Percentiles rank a stretch among this genome's conserved stretches.
Conservation (phyloP, 92 coral and sea anemone genomes). For the Heliopora coerulea region DNA sequence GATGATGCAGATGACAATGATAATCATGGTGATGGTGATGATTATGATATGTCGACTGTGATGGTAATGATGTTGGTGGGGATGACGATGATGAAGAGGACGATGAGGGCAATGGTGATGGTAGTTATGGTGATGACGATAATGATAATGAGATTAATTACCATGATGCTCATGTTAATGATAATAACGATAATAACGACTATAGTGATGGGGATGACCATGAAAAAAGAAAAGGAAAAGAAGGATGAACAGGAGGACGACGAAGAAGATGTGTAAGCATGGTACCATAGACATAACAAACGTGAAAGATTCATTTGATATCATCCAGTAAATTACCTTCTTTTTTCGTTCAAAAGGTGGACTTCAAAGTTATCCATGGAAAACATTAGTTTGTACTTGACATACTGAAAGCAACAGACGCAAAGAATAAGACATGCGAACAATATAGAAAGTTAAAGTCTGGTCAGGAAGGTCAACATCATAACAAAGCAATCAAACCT, state of each 20-base stretch:
- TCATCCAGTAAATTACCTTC: constrained; percentile 26
- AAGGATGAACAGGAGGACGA: not conserved
- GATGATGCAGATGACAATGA: not conserved
- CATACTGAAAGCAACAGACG: constrained; percentile 17
- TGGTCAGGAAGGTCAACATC: not conserved
- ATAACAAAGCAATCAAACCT: constrained; percentile 52
- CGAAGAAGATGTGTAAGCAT: not conserved
- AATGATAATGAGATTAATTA: too few relatives aligned
- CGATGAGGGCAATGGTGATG: too few relatives aligned
- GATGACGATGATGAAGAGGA: too few relatives aligned
- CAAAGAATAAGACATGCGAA: not conserved
- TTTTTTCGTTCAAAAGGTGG: constrained; percentile 21
- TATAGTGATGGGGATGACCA: not conserved
- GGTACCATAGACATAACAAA: not conserved
- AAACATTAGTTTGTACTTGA: constrained; percentile 13
- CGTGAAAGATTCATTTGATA: too few relatives aligned
- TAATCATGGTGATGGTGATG: not conserved
- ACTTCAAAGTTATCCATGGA: constrained; percentile 34
- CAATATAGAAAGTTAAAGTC: not conserved
- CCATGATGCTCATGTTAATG: too few relatives aligned
- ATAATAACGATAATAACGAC: not conserved
- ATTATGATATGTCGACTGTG: too few relatives aligned
- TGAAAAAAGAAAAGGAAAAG: too few relatives aligned
- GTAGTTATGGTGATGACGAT: too few relatives aligned
- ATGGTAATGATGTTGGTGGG: too few relatives aligned